Evolutionary conservation across 64 coral and sea anemone species (phyloP), one percentile per base, ranked within the genome.

Genomic region (Cladopsammia gracilis): DNA sequence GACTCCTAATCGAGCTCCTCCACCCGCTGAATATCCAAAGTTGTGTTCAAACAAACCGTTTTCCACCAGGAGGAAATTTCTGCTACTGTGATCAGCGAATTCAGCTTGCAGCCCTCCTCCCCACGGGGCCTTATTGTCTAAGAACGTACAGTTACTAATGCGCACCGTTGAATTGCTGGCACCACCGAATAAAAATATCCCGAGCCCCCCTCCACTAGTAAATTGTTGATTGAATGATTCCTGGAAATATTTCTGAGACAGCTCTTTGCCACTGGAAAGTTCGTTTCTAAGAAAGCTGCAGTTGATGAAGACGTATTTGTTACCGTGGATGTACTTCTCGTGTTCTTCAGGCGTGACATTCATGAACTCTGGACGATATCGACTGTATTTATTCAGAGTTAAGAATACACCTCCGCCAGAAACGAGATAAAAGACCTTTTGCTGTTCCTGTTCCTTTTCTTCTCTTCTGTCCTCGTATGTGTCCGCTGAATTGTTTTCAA

Each of bases 401-500:
- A 92, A 4, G 51, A 92, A 47, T 12, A 92, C 68, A 20, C 90
- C 90, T n/a, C 90, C 80, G 25, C 80, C 90, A 18, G 56, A 48
- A 58, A 22, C 24, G 11, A 70, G 24, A 42, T n/a, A 90, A 82
- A 34, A 4, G 42, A 64, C 23, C 7, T 48, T 22, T 56, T 23
- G 49, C 49, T 79, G 22, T 44, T 43, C 45, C 10, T 26, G 76
- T 25, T 65, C 20, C 48, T 13, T 64, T 48, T 46, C 8, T 58
- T 52, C 59, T 64, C 50, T 12, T 10, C 25, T 65, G 24, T 54
- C 46, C 12, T 49, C 18, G 20, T 57, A 56, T 19, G 62, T 15
- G 54, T 44, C 23, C 34, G 64, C 75, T 24, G 69, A 57, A 76
- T 95, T 95, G 67, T 87, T 85, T 42, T 84, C 81, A 95, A 95